Percentiles rank a stretch among this genome's conserved stretches.
Conservation (phyloP, 2,113 vertebrate genomes). For the Zosterops pallidus region DNA sequence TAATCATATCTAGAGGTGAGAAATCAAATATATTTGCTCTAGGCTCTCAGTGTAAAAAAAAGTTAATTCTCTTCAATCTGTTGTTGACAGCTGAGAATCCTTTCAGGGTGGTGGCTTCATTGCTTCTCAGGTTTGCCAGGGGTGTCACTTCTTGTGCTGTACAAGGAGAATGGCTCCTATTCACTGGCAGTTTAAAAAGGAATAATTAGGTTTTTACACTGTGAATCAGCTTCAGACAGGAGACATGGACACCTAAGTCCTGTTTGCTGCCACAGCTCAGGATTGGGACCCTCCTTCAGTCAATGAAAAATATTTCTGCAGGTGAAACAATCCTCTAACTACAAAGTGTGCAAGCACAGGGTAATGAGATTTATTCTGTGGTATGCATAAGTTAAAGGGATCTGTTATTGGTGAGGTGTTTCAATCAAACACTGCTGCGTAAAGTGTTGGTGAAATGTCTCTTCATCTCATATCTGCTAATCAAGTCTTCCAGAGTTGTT, state of each 20-base stretch:
- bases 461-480: neutral
- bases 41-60: neutral
- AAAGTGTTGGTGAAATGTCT: neutral
- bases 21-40: neutral
- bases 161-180: neutral
- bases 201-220: neutral
- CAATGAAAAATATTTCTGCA: neutral
- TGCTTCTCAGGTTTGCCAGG: neutral
- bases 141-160: neutral
- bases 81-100: neutral
- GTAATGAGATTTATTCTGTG: too few relatives aligned
- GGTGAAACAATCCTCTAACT: neutral
- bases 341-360: accelerated
- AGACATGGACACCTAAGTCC: accelerated
- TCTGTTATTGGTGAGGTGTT: neutral
- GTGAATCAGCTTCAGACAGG: neutral
- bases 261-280: neutral
- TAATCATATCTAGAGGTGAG: neutral
- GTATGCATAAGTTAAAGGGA: neutral
- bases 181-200: neutral
- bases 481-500: neutral
- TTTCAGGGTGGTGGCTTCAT: neutral
- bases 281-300: neutral
- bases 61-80: neutral
- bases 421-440: neutral